Conservation (phyloP, 1,140 invertebrate species). For the Brevipalpus yothersi region DNA sequence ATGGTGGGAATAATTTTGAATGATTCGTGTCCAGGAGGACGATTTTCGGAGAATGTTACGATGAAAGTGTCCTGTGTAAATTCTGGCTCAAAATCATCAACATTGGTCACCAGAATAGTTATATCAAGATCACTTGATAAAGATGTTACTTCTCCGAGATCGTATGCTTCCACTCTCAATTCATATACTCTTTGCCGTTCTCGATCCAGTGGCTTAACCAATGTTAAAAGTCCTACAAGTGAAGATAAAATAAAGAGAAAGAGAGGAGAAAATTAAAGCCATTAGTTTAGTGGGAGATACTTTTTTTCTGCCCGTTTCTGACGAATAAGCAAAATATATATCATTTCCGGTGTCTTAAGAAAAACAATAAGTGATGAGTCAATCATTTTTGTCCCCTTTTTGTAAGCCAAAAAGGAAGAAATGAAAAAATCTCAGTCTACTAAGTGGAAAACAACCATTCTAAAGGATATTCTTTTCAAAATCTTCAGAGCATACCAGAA, state of each 20-base stretch:
- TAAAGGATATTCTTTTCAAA: too few relatives aligned
- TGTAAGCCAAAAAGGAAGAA: too few relatives aligned
- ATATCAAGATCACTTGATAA: conserved; percentile 62
- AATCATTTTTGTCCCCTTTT: too few relatives aligned
- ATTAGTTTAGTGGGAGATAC: neutral
- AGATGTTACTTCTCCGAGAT: conserved; percentile 43
- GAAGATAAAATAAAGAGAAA: neutral
- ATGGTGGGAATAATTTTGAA: conserved; percentile 49
- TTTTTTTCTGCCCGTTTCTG: neutral
- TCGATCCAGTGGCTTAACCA: conserved; percentile 4
- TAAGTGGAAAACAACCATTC: too few relatives aligned
- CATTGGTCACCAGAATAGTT: conserved; percentile 63
- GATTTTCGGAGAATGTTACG: conserved; percentile 34
- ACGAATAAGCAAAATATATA: too few relatives aligned
- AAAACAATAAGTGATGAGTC: too few relatives aligned
- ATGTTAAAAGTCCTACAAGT: neutral
- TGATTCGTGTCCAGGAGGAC: conserved; percentile 34
- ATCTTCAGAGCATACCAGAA: too few relatives aligned
- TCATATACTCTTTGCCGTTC: conserved; percentile 3
- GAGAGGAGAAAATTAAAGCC: neutral
- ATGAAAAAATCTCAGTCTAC: too few relatives aligned
- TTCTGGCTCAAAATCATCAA: conserved; percentile 65
- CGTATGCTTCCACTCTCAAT: conserved; percentile 60
- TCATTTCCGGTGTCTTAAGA: too few relatives aligned
- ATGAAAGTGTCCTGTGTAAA: conserved; percentile 36